A percentile compares a stretch with the other conserved stretches of the same genome.
Conservation (phyloP, 2,888 invertebrate species). For the Sicus ferrugineus region DNA sequence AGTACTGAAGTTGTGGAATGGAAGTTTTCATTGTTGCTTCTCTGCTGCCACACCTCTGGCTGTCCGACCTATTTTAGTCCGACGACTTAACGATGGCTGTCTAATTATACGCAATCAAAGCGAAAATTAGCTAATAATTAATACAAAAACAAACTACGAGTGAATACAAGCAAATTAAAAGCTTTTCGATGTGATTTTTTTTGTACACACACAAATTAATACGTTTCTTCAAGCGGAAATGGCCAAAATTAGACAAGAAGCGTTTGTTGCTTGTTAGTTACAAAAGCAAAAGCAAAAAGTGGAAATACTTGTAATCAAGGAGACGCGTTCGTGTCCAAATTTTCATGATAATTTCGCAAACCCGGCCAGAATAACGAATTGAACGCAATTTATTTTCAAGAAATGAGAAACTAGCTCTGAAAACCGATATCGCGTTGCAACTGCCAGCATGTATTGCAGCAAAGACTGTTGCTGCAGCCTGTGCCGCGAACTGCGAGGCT, state of each 20-base stretch:
- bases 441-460: conserved; percentile 73
- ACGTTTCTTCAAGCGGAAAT: conserved; percentile 37
- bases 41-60: conserved; percentile 27
- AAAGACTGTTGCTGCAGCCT: conserved; percentile 78
- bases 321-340: neutral
- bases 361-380: too few species aligned
- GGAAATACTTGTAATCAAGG: neutral
- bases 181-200: too few species aligned
- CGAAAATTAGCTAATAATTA: conserved; percentile 24
- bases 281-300: neutral
- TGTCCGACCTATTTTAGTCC: neutral
- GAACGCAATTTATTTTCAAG: too few species aligned
- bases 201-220: too few species aligned
- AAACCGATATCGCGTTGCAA: too few species aligned
- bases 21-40: too few species aligned
- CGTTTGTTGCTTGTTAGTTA: too few species aligned
- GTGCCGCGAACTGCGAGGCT: conserved; percentile 76
- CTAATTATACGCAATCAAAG: conserved; percentile 18
- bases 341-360: neutral
- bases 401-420: too few species aligned
- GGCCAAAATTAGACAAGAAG: conserved; percentile 35
- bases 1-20: too few species aligned
- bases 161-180: conserved; percentile 4
- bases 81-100: neutral
- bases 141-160: neutral